Evolutionary conservation across 1,140 invertebrate species (phyloP), one percentile per base, ranked within the genome.

Genomic region (Drosophila oshimai): DNA sequence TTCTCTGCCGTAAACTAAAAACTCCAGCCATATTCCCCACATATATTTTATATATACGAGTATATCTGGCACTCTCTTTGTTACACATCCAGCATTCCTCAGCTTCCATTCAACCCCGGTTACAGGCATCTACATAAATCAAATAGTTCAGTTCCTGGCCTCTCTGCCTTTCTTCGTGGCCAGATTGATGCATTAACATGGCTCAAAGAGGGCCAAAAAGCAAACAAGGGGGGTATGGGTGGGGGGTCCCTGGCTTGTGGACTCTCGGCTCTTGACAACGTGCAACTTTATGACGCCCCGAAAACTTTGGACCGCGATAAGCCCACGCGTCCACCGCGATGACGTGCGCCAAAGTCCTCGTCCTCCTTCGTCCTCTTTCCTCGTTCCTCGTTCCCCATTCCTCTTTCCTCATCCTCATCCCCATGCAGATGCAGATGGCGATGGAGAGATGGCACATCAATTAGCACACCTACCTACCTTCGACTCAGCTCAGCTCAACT

Each of bases 391-490:
- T 22, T 20, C 18, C 29, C 28, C 28, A 29, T n/a, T 29, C 28
- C 10, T 3, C 28, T 3, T n/a, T 29, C 28, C 28, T n/a, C 39
- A 31, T 18, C 68, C 55, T 34, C 28, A 31, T 31, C 6, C 6
- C 15, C 18, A 22, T n/a, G 9, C 12, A 50, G 20, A 50, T 50
- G 29, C 47, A 50, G 57, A 60, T 44, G 58, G 36, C 57, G 58
- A 64, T 50, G 62, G 58, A 47, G 80, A 79, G 75, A 86, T 86
- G 80, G 80, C 80, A 86, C 80, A 86, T 86, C 80, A 86, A 86
- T 86, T 86, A 86, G 81, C 80, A 84, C 80, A 86, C 81, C 75
- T 81, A 86, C 80, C 80, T 80, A 74, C 58, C 68, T 71, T 61
- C 67, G 55, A 45, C 65, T 71, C 28, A 51, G 55, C 45, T 31